Percentiles rank a stretch among this genome's conserved stretches.
Conservation (phyloP, 2,888 invertebrate genomes). For the Pachycephus smyrnensis region DNA sequence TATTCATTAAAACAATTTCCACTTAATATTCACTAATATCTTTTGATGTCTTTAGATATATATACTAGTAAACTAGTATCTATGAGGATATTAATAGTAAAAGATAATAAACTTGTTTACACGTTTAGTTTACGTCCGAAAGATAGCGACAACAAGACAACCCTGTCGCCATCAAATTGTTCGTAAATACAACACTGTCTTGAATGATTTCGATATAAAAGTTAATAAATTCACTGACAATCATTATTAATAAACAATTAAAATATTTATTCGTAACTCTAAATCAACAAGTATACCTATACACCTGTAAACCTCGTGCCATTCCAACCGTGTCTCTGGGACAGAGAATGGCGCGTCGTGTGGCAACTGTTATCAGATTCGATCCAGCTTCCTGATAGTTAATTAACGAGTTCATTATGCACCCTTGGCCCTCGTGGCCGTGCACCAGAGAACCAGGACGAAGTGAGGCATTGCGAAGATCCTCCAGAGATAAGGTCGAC, state of each 20-base stretch:
- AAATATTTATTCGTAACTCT: neutral
- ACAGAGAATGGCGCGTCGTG: constrained; percentile 54
- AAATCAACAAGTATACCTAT: constrained; percentile 2
- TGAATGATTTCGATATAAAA: neutral
- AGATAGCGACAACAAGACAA: no score
- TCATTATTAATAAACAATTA: neutral
- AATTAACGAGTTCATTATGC: constrained; percentile 68
- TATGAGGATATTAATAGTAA: no score
- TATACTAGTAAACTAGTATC: no score
- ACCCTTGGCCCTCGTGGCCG: constrained; percentile 55
- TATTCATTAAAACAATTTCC: no score
- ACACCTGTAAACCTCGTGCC: constrained; percentile 43
- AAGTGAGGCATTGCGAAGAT: constrained; percentile 66
- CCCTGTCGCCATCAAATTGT: no score
- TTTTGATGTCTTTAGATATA: neutral
- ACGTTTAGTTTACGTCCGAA: no score
- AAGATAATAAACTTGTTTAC: no score
- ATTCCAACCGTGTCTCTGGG: constrained; percentile 30
- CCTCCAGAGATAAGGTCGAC: constrained; percentile 53
- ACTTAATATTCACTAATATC: neutral
- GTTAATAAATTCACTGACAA: neutral
- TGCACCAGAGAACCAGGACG: constrained; percentile 43
- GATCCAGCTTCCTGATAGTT: constrained; percentile 66
- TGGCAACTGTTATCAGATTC: constrained; percentile 65
- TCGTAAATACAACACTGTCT: neutral